A percentile compares a stretch with the other conserved stretches of the same genome.
These are phyloP conservation scores for Endotricha flammealis DNA, from an alignment of 2,888 invertebrate genomes.

Conservation along the genomic window DNA sequence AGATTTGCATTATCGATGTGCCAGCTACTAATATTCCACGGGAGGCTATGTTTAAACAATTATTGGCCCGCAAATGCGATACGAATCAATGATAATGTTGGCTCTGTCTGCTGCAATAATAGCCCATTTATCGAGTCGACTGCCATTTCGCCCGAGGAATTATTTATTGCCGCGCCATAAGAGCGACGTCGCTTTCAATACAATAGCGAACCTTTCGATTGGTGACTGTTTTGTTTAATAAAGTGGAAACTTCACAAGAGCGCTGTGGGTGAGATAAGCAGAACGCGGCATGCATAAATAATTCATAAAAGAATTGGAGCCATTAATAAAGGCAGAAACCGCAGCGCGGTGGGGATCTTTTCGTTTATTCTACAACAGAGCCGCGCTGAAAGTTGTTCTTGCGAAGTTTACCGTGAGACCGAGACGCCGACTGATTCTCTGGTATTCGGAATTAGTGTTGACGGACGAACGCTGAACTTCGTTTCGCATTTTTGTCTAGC, in stretches of 20 bases:
- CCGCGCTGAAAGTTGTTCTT: slow-evolving; percentile 32
- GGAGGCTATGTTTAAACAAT: slow-evolving; percentile 72
- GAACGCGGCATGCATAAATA: slow-evolving; percentile 61
- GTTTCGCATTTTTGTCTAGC: too few species aligned
- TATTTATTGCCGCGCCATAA: slow-evolving; percentile 67
- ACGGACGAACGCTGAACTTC: too few species aligned
- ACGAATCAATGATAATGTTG: slow-evolving; percentile 71
- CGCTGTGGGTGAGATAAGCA: slow-evolving; percentile 50
- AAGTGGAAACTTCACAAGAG: slow-evolving; percentile 56
- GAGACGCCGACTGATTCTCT: slow-evolving; percentile 13
- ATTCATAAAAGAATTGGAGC: slow-evolving; percentile 66
- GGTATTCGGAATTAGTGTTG: slow-evolving; percentile 1
- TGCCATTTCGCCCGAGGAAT: slow-evolving; percentile 65
- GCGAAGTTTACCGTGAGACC: slow-evolving; percentile 32
- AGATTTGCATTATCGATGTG: slow-evolving; percentile 59
- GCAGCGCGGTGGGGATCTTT: slow-evolving; percentile 31
- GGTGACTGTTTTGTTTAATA: slow-evolving; percentile 62
- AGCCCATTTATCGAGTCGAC: slow-evolving; percentile 69
- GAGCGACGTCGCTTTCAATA: slow-evolving; percentile 61
- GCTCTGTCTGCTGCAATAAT: slow-evolving; percentile 71
- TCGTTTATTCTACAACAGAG: slow-evolving; percentile 38
- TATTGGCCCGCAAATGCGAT: slow-evolving; percentile 66
- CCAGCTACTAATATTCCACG: slow-evolving; percentile 56
- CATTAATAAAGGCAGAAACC: slow-evolving; percentile 64
- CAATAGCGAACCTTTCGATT: slow-evolving; percentile 56